Conservation (phyloP, 2,888 invertebrate genomes). For the Hirtodrosophila trivittata region DNA sequence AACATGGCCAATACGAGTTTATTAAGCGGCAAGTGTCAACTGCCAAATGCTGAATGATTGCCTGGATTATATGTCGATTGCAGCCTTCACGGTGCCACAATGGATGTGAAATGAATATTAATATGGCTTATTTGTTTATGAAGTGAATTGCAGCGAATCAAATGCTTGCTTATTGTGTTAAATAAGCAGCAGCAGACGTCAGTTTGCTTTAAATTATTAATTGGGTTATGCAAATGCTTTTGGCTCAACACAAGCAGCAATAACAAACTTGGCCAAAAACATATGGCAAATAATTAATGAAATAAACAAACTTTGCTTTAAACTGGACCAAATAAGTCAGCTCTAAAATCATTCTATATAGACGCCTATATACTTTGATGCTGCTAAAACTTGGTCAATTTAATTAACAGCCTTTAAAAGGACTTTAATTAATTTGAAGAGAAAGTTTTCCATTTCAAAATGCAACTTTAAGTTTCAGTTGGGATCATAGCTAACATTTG, state of each 20-base stretch:
- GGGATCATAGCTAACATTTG: too few relatives aligned
- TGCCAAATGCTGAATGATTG: slow-evolving; percentile 41
- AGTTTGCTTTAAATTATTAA: slow-evolving; percentile 48
- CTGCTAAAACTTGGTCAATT: too few relatives aligned
- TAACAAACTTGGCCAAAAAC: slow-evolving; percentile 18
- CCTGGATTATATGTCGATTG: slow-evolving; percentile 57
- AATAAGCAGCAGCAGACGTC: slow-evolving; percentile 52
- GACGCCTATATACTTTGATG: too few relatives aligned
- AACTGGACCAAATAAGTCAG: neutral
- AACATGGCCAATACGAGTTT: slow-evolving; percentile 6
- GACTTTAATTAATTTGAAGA: neutral
- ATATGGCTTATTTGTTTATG: slow-evolving; percentile 59
- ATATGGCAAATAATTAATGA: slow-evolving; percentile 25
- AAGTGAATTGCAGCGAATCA: slow-evolving; percentile 29
- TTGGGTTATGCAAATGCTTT: slow-evolving; percentile 57
- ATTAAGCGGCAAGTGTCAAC: slow-evolving; percentile 43
- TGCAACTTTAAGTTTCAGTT: neutral
- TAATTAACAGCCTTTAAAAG: neutral
- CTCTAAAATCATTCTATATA: too few relatives aligned
- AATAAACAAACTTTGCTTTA: slow-evolving; percentile 7
- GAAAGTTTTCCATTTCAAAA: neutral
- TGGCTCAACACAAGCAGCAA: slow-evolving; percentile 3
- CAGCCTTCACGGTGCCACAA: slow-evolving; percentile 14
- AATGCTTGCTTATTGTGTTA: slow-evolving; percentile 24
- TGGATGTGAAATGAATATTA: slow-evolving; percentile 24